Conservation (phyloP, 1,140 invertebrate genomes). For the Eciton burchellii region DNA sequence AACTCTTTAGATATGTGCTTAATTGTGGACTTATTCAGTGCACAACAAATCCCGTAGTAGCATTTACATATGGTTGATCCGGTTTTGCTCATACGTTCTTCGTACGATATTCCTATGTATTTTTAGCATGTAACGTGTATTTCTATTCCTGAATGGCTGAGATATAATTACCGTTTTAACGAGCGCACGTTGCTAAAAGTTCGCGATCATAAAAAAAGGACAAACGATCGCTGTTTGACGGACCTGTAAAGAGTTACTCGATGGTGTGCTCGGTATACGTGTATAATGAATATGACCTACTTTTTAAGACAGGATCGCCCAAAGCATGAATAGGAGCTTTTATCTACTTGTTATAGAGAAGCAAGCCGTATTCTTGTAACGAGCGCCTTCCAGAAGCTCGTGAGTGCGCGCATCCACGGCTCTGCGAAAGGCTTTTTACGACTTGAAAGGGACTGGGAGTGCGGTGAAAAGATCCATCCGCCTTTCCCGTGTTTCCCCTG, state of each 20-base stretch:
- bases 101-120: slow-evolving; percentile 19
- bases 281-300: slow-evolving; percentile 82
- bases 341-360: slow-evolving; percentile 74
- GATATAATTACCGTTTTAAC: slow-evolving; percentile 54
- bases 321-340: slow-evolving; percentile 75
- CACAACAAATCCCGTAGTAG: background rate
- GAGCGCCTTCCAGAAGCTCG: slow-evolving; percentile 56
- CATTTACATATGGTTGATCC: background rate
- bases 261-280: slow-evolving; percentile 13
- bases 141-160: background rate
- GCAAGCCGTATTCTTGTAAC: slow-evolving; percentile 69
- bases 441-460: slow-evolving; percentile 62
- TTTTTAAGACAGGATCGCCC: slow-evolving; percentile 75
- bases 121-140: slow-evolving; percentile 31
- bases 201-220: slow-evolving; percentile 28
- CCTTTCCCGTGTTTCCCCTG: slow-evolving; percentile 28
- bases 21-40: slow-evolving; percentile 20
- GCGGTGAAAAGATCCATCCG: slow-evolving; percentile 69
- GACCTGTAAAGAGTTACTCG: slow-evolving; percentile 2
- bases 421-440: slow-evolving; percentile 70
- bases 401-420: slow-evolving; percentile 50
- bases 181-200: slow-evolving; percentile 28
- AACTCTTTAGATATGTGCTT: background rate
- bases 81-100: slow-evolving; percentile 15
- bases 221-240: slow-evolving; percentile 5